Evolutionary conservation across 2,113 vertebrate genomes (phyloP).

Genomic region (Chloebia gouldiae): DNA sequence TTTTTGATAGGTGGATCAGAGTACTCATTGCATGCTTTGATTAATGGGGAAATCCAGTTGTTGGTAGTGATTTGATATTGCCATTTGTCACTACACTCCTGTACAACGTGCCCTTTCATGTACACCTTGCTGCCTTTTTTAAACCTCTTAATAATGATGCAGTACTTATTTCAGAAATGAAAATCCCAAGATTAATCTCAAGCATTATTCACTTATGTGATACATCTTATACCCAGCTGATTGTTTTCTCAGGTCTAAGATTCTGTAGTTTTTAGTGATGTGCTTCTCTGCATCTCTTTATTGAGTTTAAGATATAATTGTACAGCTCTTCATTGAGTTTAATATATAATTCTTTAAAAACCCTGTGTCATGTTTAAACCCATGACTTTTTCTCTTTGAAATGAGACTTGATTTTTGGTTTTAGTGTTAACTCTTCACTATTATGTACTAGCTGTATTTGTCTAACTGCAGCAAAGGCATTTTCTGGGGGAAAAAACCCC

Average conservation of each 20-base stretch:
- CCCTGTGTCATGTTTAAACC: background rate
- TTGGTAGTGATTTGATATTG: background rate
- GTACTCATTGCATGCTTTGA: background rate
- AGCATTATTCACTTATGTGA: background rate
- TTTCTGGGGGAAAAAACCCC: accelerated
- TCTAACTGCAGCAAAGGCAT: background rate
- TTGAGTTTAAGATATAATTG: background rate
- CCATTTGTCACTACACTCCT: background rate
- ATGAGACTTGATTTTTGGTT: background rate
- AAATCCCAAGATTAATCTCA: background rate
- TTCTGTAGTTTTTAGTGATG: background rate
- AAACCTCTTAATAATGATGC: background rate
- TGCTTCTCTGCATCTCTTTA: background rate
- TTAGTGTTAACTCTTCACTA: background rate
- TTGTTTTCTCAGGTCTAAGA: background rate
- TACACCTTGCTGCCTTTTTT: background rate
- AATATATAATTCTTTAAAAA: background rate
- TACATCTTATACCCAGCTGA: background rate
- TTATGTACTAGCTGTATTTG: background rate
- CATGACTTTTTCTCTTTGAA: background rate
- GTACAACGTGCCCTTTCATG: background rate
- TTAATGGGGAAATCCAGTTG: background rate
- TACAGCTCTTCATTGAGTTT: background rate
- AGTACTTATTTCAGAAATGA: background rate
- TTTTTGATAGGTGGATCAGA: background rate